Base-by-base conservation (phyloP, 2,797 vertebrate species). In the Schizopygopsis pylzovi region DNA sequence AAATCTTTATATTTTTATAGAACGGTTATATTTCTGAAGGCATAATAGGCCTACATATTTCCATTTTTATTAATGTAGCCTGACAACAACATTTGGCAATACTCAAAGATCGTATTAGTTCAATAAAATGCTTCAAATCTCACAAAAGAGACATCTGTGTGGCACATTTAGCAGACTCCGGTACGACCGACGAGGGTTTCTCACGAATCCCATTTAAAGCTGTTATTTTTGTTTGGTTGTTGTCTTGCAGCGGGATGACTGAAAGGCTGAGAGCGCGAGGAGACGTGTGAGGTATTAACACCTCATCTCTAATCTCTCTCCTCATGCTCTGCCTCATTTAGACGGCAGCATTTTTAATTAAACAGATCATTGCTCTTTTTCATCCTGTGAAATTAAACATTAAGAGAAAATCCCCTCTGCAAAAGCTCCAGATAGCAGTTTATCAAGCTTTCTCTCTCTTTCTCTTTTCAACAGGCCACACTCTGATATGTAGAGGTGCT, bases 321-420 rank as follows among this genome's bases (percentile, higher is more conserved):
- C 91, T 94, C 92, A 92, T 90, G 91, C 91, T 92, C 91, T 90
- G 71, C 49, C 28, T 91, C 90, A 94, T 93, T 92, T 93, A 90
- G 93, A 91, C 85, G 92, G 91, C 92, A 90, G 89, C 93, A 82
- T 91, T 94, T 96, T 93, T 96, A 96, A 96, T 95, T 96, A 96
- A 96, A 94, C 92, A 95, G 93, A 96, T 95, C 92, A 88, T 90
- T 94, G 91, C 90, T 79, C 86, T 79, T 94, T 93, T 92, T 93
- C 91, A 92, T 91, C 86, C 83, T 77, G 92, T 88, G 92, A 94
- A 95, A 95, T 93, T 92, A 93, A 92, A 92, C 90, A 95, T 96
- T 94, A 82, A 86, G 89, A 89, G 15, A 75, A 92, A 92, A 91
- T 67, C 91, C 88, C 75, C 56, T 67, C 52, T 28, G 52, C 8